These are phyloP conservation scores for Nebria salina DNA, from an alignment of 2,888 invertebrate species.

Conservation along the genomic window DNA sequence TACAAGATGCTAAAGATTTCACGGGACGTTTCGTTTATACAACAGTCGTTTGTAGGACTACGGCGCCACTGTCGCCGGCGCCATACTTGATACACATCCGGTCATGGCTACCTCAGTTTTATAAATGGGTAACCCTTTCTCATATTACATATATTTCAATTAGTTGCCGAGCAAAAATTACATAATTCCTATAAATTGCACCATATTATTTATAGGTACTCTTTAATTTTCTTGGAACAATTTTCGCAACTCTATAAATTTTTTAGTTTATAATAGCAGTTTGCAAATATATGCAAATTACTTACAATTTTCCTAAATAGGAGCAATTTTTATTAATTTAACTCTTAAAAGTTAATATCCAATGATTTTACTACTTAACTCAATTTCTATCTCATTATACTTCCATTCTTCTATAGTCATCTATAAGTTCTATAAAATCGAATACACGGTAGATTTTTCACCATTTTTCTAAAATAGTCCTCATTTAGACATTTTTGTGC, in stretches of 20 bases:
- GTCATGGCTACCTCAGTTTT: slow-evolving; percentile 31
- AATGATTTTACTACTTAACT: not conserved
- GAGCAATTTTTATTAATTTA: not conserved
- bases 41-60: slow-evolving; percentile 48
- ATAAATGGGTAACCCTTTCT: not conserved
- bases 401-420: no score
- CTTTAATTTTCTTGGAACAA: not conserved
- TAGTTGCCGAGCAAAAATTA: not conserved
- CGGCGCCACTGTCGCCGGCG: slow-evolving; percentile 51
- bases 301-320: not conserved
- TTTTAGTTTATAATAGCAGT: not conserved
- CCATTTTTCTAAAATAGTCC: no score
- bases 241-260: not conserved
- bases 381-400: no score
- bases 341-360: not conserved
- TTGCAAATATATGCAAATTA: not conserved
- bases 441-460: no score
- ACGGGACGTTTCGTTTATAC: slow-evolving; percentile 48
- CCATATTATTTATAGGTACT: not conserved
- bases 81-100: slow-evolving; percentile 39
- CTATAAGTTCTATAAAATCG: no score
- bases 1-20: slow-evolving; percentile 32
- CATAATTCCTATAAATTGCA: not conserved
- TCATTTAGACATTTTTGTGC: no score
- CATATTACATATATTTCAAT: not conserved